phyloP scores from a whole-genome alignment of 2,113 vertebrate species.

The Orthochromis malagaraziensis region DNA sequence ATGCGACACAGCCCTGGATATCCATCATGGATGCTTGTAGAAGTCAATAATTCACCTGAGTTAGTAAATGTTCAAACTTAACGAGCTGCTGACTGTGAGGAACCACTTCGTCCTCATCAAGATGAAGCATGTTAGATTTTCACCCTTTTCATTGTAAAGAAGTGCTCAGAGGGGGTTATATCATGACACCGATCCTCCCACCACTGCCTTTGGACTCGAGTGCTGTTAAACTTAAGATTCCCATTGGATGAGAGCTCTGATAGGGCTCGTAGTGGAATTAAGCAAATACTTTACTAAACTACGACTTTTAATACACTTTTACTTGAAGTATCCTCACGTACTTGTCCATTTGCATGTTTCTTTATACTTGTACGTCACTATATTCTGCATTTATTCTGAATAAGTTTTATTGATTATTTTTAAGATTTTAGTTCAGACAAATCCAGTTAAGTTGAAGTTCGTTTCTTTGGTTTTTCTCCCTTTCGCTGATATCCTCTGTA shows the following conservation, averaged over 20 bases:
- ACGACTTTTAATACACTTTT: background rate
- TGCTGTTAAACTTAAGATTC: background rate
- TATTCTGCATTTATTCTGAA: background rate
- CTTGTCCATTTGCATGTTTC: background rate
- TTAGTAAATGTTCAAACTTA: background rate
- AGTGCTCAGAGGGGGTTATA: background rate
- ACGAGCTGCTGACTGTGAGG: background rate
- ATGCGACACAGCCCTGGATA: background rate
- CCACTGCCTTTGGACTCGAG: background rate
- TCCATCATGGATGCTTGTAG: background rate
- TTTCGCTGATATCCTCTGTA: background rate
- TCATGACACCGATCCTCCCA: background rate
- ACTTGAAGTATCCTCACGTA: accelerated
- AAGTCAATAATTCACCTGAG: background rate
- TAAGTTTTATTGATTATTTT: background rate
- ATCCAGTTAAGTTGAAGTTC: accelerated
- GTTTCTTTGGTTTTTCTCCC: background rate
- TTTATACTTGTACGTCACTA: background rate
- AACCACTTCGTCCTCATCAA: background rate
- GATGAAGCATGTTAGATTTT: background rate
- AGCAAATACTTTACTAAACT: background rate
- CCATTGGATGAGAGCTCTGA: background rate
- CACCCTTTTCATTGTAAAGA: background rate
- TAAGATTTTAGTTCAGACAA: background rate
- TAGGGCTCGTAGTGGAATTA: background rate